Evolutionary conservation across 1,140 invertebrate genomes (phyloP), one percentile per base, ranked within the genome.

Genomic region (Palaemon carinicauda): DNA sequence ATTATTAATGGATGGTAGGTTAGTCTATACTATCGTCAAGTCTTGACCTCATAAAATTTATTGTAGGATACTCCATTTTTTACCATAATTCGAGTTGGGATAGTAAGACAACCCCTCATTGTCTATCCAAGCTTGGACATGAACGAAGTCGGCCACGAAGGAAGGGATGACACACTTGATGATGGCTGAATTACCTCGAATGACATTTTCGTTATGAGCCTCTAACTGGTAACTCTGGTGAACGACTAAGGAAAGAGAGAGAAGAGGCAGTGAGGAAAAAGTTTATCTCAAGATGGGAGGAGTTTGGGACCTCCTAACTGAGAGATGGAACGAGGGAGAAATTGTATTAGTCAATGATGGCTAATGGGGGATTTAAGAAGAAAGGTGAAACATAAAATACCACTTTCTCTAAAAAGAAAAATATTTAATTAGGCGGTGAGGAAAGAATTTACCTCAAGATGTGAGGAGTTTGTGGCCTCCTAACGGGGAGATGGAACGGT

Each of bases 121-220:
- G 90, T 80, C 60, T 29, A 80, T 14, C 97, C 97, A 98, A 14
- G 96, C 95, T 29, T 96, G 93, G 88, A 98, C 96, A 89, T 93
- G 94, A 29, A 98, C 96, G 92, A 98, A 98, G 92, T 98, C 96
- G 69, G 96, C 95, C 71, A 98, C 96, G 91, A 96, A 98, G 52
- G 96, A 96, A 27, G 97, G 97, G 89, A 98, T 96, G 90, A 95
- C 95, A 92, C 97, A 98, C 92, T 97, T 97, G 90, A 98, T 92
- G 84, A 98, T 95, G 77, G 96, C 97, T 71, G 96, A 95, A 92
- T 97, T 97, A n/a, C 79, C 79, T 17, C 56, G 60, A 33, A 81
- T 81, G 33, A 81, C 80, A 12, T 69, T 51, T 29, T 81, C 80
- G 27, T 81, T 81, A 60, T 81, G 56, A 1, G 80, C 80, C 33